Percentiles rank a stretch among this genome's conserved stretches.
phyloP scores from a whole-genome alignment of 2,888 invertebrate genomes.

The Acanthosepion pharaonis region DNA sequence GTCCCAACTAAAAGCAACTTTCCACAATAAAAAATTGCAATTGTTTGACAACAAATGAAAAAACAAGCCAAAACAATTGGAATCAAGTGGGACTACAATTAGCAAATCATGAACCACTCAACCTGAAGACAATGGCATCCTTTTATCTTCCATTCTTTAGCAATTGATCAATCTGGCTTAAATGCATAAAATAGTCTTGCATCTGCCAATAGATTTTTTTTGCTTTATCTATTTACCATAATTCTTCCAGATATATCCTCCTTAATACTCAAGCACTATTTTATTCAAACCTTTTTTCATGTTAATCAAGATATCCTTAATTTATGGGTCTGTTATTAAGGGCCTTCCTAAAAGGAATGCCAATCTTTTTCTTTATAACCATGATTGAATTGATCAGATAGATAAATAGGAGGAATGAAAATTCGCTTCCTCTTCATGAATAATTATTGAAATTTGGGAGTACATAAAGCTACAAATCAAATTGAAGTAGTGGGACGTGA shows the following conservation, averaged over 20 bases:
- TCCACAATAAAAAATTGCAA: background rate
- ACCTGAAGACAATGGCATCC: too few relatives aligned
- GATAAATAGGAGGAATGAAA: background rate
- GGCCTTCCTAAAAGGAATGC: background rate
- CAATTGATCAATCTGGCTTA: background rate
- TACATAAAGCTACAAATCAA: constrained; percentile 6
- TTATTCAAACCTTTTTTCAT: too few relatives aligned
- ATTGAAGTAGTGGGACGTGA: background rate
- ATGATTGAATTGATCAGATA: background rate
- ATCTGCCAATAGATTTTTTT: background rate
- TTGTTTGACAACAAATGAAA: background rate
- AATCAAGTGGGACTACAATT: background rate
- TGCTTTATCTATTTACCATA: background rate
- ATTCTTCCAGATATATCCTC: too few relatives aligned
- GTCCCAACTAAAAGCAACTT: background rate
- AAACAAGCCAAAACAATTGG: background rate
- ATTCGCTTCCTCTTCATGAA: background rate
- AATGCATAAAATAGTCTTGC: background rate
- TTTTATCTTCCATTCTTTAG: background rate
- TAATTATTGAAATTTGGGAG: constrained; percentile 1
- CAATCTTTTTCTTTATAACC: background rate
- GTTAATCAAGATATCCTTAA: background rate
- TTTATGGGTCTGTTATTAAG: background rate
- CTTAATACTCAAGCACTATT: too few relatives aligned
- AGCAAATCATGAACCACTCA: too few relatives aligned